These are phyloP conservation scores for Agapornis roseicollis DNA, from an alignment of 2,113 vertebrate species.

Conservation along the genomic window DNA sequence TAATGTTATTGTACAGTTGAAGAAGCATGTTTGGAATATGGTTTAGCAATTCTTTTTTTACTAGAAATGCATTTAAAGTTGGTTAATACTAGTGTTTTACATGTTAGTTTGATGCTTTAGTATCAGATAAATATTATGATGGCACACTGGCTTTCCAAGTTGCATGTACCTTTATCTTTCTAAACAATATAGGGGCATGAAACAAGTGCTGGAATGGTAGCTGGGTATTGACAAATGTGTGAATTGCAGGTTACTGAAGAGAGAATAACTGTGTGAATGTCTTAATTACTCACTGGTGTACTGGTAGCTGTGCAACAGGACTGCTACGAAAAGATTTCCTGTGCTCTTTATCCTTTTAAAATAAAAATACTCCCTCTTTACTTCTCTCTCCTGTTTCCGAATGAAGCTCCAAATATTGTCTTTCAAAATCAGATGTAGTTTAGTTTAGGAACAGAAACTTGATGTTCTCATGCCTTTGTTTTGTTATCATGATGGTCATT, in stretches of 20 bases:
- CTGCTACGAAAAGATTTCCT: not conserved
- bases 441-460: not conserved
- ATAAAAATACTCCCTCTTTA: not conserved
- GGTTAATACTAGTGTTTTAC: not conserved
- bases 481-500: not conserved
- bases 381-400: not conserved
- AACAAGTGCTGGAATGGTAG: not conserved
- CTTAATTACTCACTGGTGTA: not conserved
- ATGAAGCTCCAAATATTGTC: not conserved
- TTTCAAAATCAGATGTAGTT: not conserved
- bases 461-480: not conserved
- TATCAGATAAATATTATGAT: not conserved
- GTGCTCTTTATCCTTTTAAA: not conserved
- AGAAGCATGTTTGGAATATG: not conserved
- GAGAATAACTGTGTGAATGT: not conserved
- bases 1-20: not conserved
- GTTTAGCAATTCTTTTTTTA: not conserved
- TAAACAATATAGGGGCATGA: not conserved
- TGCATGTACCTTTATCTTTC: not conserved
- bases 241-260: not conserved
- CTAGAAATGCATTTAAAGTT: not conserved
- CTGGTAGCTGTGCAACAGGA: not conserved
- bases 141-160: not conserved
- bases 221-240: not conserved
- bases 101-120: not conserved